Base-by-base conservation (phyloP, 2,797 vertebrate species). In the Intellagama lesueurii region DNA sequence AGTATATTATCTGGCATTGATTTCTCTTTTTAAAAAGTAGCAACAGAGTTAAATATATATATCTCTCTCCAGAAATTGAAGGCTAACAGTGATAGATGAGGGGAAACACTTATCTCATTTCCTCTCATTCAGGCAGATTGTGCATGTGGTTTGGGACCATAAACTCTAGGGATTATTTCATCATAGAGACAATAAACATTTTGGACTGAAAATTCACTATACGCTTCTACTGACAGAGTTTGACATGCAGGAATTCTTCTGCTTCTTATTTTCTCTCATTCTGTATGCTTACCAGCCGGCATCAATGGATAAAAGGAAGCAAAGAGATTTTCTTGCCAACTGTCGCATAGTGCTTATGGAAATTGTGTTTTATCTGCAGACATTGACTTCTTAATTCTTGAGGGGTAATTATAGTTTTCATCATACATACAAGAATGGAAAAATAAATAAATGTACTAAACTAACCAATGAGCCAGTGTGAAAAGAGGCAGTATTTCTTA, bases 41-140 rank as follows among this genome's bases (percentile, higher is more conserved):
- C 77, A 85, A 91, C 69, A 91, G 92, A 88, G 92, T 70, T 16
- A 75, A 89, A 92, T 85, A 87, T 40, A 79, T 56, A 84, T n/a
- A 79, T 26, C 75, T 44, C 70, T 26, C 75, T 44, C 70, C 32
- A 76, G 93, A 70, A 92, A 90, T 91, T 5, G 90, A 86, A 75
- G 68, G 60, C 1, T 40, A 93, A 92, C 93, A 92, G 89, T 87
- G 89, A 72, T 40, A 91, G 95, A 89, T 92, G 56, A 90, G 79
- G 94, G 89, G 92, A 85, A 95, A 94, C 94, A 91, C 94, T 95
- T 92, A 35, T 89, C 93, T 96, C 95, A 92, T 94, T 92, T 92
- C 90, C 93, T 93, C 85, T 87, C 87, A 40, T 92, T 88, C 90
- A 1, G 52, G 52, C 72, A 69, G 90, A 83, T 91, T 80, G 87